Base-by-base conservation (phyloP, 2,888 invertebrate species). In the Temnothorax rugatulus region DNA sequence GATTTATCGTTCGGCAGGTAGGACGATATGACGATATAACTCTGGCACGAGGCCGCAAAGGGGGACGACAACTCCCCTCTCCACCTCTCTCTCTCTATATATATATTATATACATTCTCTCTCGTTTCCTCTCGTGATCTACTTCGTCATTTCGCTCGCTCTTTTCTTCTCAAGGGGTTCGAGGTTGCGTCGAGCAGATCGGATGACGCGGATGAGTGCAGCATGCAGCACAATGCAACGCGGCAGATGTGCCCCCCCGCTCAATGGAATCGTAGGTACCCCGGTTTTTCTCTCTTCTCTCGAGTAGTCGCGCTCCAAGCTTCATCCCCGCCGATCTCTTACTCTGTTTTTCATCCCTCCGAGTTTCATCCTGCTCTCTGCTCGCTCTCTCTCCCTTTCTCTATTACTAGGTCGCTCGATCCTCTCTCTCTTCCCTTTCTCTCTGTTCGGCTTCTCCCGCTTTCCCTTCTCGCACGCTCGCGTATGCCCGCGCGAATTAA, bases 1-100 rank as follows among this genome's bases (percentile, higher is more conserved):
- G 92, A 92, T 93, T 93, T 93, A 93, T 93, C 90, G 91, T 90
- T 87, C 88, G 90, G 91, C 92, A 92, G 91, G 90, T 93, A 92
- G 88, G 90, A 91, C 92, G 93, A 93, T 90, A 88, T 82, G 90
- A 88, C 90, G 89, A 90, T 87, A 90, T 93, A 93, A 93, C 92
- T 92, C 90, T 88, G 88, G 88, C 87, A 85, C 86, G 87, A 85
- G 86, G 76, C 86, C 75, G 84, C 86, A 89, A 47, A 85, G 84
- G 76, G 86, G 81, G 64, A 50, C n/a, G 15, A 66, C 57, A 29
- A 29, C 29, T 18, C 64, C 34, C 25, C 38, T 34, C 9, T 29
- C 47, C 13, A 29, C 54, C 21, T 68, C 59, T 38, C 21, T 52
- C 64, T 59, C 52, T 69, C 76, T 50, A 71, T 34, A 34, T 59